A percentile compares a stretch with the other conserved stretches of the same genome.
Conservation (phyloP, 2,888 invertebrate genomes). For the Drosophila putrida region DNA sequence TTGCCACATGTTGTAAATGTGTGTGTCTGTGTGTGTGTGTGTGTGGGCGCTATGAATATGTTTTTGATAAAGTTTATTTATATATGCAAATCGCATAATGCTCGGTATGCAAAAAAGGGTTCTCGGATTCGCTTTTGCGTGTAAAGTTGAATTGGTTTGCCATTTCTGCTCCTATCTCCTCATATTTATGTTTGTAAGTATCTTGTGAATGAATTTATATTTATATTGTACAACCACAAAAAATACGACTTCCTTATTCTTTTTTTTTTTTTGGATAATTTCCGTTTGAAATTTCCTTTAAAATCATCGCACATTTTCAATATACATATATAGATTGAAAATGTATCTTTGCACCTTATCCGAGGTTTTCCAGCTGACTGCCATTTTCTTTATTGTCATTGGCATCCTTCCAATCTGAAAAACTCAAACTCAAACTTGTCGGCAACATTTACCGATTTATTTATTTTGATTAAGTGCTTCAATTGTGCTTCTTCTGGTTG, state of each 20-base stretch:
- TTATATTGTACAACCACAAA: neutral
- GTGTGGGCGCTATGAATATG: constrained; percentile 67
- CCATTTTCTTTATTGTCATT: constrained; percentile 56
- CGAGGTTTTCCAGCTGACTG: constrained; percentile 68
- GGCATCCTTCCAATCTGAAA: constrained; percentile 36
- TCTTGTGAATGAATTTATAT: constrained; percentile 22
- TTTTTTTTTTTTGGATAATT: constrained; percentile 41
- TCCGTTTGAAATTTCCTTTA: constrained; percentile 66
- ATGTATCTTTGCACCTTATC: constrained; percentile 60
- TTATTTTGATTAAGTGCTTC: constrained; percentile 60
- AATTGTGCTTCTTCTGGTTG: constrained; percentile 31
- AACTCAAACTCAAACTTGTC: constrained; percentile 17
- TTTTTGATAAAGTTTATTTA: constrained; percentile 75
- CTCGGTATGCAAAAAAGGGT: constrained; percentile 46
- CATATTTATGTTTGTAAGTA: constrained; percentile 11
- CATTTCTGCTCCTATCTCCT: constrained; percentile 8
- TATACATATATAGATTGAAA: constrained; percentile 19
- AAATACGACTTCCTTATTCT: constrained; percentile 3
- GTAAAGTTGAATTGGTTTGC: constrained; percentile 50
- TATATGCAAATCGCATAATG: constrained; percentile 70
- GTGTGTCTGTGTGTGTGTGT: constrained; percentile 25
- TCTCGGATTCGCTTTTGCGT: constrained; percentile 33
- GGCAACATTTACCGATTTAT: constrained; percentile 56
- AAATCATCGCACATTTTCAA: constrained; percentile 31
- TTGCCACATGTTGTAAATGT: constrained; percentile 29